Conservation (phyloP, 1,140 invertebrate species). For the Drosophila orosa region DNA sequence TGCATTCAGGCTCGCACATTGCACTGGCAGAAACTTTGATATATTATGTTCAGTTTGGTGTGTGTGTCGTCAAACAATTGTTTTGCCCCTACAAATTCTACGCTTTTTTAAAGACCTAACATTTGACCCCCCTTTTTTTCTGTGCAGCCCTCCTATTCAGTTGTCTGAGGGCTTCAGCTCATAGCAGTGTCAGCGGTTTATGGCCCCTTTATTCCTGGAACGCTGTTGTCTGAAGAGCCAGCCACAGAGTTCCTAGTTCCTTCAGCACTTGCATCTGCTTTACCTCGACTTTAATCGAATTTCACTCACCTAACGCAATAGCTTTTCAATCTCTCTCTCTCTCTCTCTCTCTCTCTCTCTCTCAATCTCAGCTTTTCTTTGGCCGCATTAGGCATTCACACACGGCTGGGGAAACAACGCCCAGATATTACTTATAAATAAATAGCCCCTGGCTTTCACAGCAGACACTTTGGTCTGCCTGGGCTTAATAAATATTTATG, state of each 20-base stretch:
- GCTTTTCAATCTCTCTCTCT: constrained; percentile 25
- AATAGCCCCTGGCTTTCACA: constrained; percentile 49
- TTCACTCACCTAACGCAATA: constrained; percentile 12
- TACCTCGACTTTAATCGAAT: constrained; percentile 41
- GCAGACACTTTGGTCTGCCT: constrained; percentile 52
- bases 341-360: constrained; percentile 8
- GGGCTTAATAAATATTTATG: constrained; percentile 65
- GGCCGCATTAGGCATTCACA: constrained; percentile 36
- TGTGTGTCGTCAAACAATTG: neutral
- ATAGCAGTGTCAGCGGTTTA: constrained; percentile 49
- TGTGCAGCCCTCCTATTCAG: constrained; percentile 13
- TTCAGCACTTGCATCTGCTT: constrained; percentile 27
- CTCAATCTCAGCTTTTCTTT: constrained; percentile 10
- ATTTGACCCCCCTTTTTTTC: no score
- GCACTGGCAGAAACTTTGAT: neutral
- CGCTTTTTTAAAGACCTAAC: no score
- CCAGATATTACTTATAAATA: constrained; percentile 50
- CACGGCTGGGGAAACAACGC: constrained; percentile 15
- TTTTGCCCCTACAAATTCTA: no score
- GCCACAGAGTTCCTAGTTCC: neutral
- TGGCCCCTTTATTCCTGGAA: constrained; percentile 34
- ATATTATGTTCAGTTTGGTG: no score
- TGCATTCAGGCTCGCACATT: constrained; percentile 12
- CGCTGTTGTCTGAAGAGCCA: constrained; percentile 1
- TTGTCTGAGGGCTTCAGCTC: constrained; percentile 5